Evolutionary conservation across 2,797 vertebrate genomes (phyloP), one percentile per base, ranked within the genome.

Genomic region (Molossus alvarezi): DNA sequence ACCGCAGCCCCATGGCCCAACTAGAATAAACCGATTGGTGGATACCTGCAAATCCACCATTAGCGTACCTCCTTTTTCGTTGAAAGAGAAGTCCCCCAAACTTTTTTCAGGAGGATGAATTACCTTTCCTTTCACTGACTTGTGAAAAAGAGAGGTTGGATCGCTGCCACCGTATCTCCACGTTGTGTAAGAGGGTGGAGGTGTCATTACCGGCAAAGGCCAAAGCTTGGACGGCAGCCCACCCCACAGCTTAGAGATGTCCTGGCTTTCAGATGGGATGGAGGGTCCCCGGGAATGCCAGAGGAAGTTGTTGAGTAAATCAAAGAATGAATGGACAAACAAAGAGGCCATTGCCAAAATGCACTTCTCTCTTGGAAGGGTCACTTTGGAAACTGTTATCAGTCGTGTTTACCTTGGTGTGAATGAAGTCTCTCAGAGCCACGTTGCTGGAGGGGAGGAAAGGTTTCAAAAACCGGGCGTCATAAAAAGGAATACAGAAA

Each of bases 361-460:
- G 72, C 73, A 9, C 33, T 77, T 71, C 41, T 72, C 71, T 81
- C 81, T 65, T 7, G n/a, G 84, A 88, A 90, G 88, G 85, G 65
- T 89, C 67, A 41, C 82, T 92, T 67, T 53, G 83, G 88, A 97
- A 65, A 33, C 88, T 53, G 72, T 81, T 87, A 51, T 85, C 71
- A 12, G 75, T 25, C 29, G 2, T 84, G 73, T 95, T 95, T 96
- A 76, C 95, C 53, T 90, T 48, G 64, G 79, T 86, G 85, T 67
- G 95, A 88, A 58, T 76, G 72, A 86, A 41, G 65, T 41, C 0
- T 83, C 82, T 91, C 29, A 85, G 73, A 88, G 33, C 23, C 45
- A 79, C 58, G 60, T 48, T 80, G 67, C 37, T 81, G 37, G 77
- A n/a, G 18, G 57, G 85, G 11, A 53, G 62, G 60, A 53, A 86